Percentiles rank a stretch among this genome's conserved stretches.
Conservation (phyloP, 2,113 vertebrate genomes). For the Sebastes fasciatus region DNA sequence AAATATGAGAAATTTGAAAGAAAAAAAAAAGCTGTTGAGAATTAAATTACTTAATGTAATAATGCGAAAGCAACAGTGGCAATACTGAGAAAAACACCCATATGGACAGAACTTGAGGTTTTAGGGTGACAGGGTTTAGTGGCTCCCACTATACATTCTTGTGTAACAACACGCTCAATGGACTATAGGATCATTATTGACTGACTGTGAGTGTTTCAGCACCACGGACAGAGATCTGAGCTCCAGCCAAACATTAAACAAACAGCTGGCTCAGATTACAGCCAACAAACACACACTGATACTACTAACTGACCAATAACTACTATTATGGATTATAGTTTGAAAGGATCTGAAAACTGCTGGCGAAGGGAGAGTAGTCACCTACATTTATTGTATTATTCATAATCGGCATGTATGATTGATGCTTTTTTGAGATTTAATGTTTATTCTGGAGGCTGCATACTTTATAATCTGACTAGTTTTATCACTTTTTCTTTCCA, state of each 20-base stretch:
- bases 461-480: not conserved
- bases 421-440: not conserved
- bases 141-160: not conserved
- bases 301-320: not conserved
- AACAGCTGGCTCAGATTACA: too few relatives aligned
- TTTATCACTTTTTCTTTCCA: not conserved
- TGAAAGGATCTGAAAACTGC: too few relatives aligned
- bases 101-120: not conserved
- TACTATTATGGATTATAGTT: not conserved
- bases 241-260: slow-evolving; percentile 5
- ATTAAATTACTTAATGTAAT: not conserved
- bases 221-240: slow-evolving; percentile 67
- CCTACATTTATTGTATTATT: not conserved
- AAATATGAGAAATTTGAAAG: not conserved
- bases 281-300: too few relatives aligned
- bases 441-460: not conserved
- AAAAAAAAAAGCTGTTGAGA: not conserved
- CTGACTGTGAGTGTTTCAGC: slow-evolving; percentile 47
- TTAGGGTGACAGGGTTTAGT: not conserved
- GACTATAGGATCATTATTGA: not conserved
- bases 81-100: not conserved
- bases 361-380: not conserved
- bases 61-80: not conserved
- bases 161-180: not conserved
- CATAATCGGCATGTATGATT: not conserved